Evolutionary conservation across 2,888 invertebrate genomes (phyloP).

Genomic region (Panopea generosa): DNA sequence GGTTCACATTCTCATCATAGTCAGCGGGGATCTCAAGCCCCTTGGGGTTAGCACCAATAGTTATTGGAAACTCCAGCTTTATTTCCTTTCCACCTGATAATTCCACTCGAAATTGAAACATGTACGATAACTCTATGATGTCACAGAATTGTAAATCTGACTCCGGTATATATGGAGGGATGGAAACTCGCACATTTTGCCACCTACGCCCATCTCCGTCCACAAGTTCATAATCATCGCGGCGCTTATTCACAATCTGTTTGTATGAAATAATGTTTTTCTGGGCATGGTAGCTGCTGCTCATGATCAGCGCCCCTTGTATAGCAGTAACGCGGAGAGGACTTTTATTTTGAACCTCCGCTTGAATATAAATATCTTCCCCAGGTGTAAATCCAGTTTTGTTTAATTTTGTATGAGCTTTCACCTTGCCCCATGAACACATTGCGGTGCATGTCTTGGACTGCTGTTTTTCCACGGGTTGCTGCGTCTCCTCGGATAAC

Average conservation of each 20-base stretch:
- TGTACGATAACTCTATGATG: slow-evolving; percentile 83
- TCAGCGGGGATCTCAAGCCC: slow-evolving; percentile 69
- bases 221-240: slow-evolving; percentile 81
- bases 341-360: slow-evolving; percentile 81
- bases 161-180: slow-evolving; percentile 84
- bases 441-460: slow-evolving; percentile 74
- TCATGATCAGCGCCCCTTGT: slow-evolving; percentile 81
- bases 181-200: slow-evolving; percentile 81
- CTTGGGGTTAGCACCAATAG: slow-evolving; percentile 77
- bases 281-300: slow-evolving; percentile 80
- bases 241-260: slow-evolving; percentile 83
- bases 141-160: slow-evolving; percentile 83
- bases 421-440: slow-evolving; percentile 81
- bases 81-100: slow-evolving; percentile 78
- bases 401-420: slow-evolving; percentile 74
- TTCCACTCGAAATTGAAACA: slow-evolving; percentile 83
- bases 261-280: slow-evolving; percentile 73
- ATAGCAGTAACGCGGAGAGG: slow-evolving; percentile 76
- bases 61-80: slow-evolving; percentile 77
- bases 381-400: slow-evolving; percentile 81
- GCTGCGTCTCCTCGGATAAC: slow-evolving; percentile 60
- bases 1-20: slow-evolving; percentile 63
- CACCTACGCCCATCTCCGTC: slow-evolving; percentile 82
- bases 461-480: slow-evolving; percentile 44
- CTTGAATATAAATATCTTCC: slow-evolving; percentile 82